Evolutionary conservation across 2,113 vertebrate genomes (phyloP).

Genomic region (Tiliqua scincoides): DNA sequence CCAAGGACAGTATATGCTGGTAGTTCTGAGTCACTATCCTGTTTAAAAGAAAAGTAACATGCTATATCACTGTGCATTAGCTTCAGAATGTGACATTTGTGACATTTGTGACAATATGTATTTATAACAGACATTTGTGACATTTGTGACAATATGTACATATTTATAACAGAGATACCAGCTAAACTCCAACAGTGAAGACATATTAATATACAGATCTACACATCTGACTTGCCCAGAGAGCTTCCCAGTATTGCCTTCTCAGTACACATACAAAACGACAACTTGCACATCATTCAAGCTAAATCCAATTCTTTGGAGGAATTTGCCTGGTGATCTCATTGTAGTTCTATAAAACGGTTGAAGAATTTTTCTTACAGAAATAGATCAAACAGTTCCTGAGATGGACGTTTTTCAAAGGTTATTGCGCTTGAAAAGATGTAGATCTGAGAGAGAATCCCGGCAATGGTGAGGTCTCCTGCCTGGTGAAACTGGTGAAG

Average conservation of each 20-base stretch:
- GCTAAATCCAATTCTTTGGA: not conserved
- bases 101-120: not conserved
- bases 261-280: too few relatives aligned
- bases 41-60: not conserved
- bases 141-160: too few relatives aligned
- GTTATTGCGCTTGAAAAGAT: not conserved
- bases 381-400: not conserved
- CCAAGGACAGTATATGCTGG: not conserved
- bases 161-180: too few relatives aligned
- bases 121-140: too few relatives aligned
- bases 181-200: too few relatives aligned
- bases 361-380: not conserved
- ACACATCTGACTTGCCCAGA: too few relatives aligned
- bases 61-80: not conserved
- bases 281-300: too few relatives aligned
- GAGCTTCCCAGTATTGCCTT: too few relatives aligned
- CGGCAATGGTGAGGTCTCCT: not conserved
- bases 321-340: not conserved
- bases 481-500: not conserved
- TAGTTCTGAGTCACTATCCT: not conserved
- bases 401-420: not conserved
- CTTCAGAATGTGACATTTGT: not conserved
- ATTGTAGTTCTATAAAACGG: not conserved
- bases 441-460: not conserved
- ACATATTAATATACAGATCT: too few relatives aligned